These are phyloP conservation scores for Gibbula magus DNA, from an alignment of 2,888 invertebrate genomes.

Conservation along the genomic window DNA sequence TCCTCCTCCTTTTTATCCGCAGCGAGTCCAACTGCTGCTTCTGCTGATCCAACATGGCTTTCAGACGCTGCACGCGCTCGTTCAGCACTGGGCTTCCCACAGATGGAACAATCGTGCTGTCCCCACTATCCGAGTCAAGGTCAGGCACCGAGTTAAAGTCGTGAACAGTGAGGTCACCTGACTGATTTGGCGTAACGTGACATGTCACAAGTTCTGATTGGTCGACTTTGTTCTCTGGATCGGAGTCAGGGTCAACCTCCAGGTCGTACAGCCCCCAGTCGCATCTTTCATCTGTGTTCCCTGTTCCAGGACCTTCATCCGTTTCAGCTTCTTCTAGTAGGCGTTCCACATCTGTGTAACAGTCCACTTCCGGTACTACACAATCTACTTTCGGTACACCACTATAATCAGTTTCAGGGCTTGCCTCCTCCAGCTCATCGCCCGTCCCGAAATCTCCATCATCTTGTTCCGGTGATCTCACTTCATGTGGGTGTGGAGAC, in stretches of 20 bases:
- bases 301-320: too few relatives aligned
- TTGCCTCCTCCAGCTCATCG: too few relatives aligned
- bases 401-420: too few relatives aligned
- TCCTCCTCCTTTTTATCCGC: neutral
- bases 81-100: neutral
- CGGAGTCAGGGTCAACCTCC: neutral
- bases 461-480: too few relatives aligned
- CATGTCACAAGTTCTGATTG: neutral
- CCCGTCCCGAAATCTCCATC: too few relatives aligned
- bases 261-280: neutral
- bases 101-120: neutral
- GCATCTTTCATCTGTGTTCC: too few relatives aligned
- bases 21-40: neutral
- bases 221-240: neutral
- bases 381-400: too few relatives aligned
- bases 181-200: neutral
- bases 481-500: too few relatives aligned
- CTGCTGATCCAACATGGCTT: neutral
- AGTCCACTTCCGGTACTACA: too few relatives aligned
- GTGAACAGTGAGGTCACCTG: neutral
- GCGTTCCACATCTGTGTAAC: too few relatives aligned
- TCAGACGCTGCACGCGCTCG: neutral
- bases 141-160: neutral
- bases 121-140: neutral
- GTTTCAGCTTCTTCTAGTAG: too few relatives aligned